These are phyloP conservation scores for Myotis yumanensis DNA, from an alignment of 2,113 vertebrate species.

Conservation along the genomic window DNA sequence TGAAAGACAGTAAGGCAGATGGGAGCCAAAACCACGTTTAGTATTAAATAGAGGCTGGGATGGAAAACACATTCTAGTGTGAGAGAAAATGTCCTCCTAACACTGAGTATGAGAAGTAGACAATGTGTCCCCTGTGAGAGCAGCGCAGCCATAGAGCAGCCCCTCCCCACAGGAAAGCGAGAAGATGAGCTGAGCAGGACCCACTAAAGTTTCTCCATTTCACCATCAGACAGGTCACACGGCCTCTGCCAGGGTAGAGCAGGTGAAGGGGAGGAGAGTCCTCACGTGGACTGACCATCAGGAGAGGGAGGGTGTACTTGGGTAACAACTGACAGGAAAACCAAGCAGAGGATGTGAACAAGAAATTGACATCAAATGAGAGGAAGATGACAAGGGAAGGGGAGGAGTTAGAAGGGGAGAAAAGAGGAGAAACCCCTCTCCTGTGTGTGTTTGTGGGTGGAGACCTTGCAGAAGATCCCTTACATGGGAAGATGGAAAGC, in stretches of 20 bases:
- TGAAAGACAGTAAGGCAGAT: not conserved
- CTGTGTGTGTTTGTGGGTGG: not conserved
- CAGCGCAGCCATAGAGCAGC: no score
- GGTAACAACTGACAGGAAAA: not conserved
- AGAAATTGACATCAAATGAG: not conserved
- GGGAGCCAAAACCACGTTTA: not conserved
- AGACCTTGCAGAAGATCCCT: not conserved
- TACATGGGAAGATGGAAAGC: not conserved
- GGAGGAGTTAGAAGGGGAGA: not conserved
- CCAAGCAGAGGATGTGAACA: not conserved
- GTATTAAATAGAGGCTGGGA: not conserved
- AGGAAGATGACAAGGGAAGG: not conserved
- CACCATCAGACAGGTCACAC: not conserved
- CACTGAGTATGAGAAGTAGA: fast-evolving
- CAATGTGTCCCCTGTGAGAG: fast-evolving
- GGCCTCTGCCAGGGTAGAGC: not conserved
- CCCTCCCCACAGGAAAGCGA: not conserved
- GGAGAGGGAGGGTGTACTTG: not conserved
- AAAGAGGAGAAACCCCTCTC: not conserved
- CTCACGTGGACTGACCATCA: no score
- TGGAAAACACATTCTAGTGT: not conserved
- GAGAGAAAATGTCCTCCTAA: not conserved
- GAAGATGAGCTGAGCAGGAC: not conserved
- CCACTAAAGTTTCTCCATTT: no score
- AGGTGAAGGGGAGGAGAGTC: no score